phyloP scores from a whole-genome alignment of 2,113 vertebrate species.

The Aplodontia rufa region DNA sequence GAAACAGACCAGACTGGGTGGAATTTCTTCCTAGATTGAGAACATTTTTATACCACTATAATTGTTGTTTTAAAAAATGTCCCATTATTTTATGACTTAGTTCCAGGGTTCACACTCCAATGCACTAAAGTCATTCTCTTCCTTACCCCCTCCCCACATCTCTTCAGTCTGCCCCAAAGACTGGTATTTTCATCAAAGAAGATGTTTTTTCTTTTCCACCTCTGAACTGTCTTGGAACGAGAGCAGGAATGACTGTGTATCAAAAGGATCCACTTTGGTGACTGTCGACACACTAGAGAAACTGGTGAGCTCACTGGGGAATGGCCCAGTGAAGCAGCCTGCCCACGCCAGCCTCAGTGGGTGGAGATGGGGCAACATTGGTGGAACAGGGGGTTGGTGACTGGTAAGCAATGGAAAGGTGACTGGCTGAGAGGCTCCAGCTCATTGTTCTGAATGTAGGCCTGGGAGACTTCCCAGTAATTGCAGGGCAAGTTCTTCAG shows the following conservation, averaged over 20 bases:
- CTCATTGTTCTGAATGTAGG: not conserved
- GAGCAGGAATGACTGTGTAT: constrained; percentile 32
- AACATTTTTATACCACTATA: not conserved
- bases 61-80: not conserved
- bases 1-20: not conserved
- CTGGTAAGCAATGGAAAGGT: not conserved
- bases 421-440: not conserved
- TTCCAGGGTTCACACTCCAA: not conserved
- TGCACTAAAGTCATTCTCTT: not conserved
- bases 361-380: not conserved
- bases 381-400: fast-evolving
- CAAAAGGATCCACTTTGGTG: constrained; percentile 52
- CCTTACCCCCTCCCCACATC: not conserved
- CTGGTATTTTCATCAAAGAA: constrained; percentile 59
- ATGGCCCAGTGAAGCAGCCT: not conserved
- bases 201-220: constrained; percentile 59
- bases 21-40: not conserved
- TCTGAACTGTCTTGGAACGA: constrained; percentile 39
- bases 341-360: too few relatives aligned
- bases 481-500: not conserved
- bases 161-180: constrained; percentile 53
- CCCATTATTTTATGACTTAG: not conserved
- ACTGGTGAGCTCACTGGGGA: constrained; percentile 35
- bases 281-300: constrained; percentile 45
- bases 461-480: not conserved